Evolutionary conservation across 2,113 vertebrate species (phyloP), one percentile per base, ranked within the genome.

Genomic region (Anser brachyrhynchus): DNA sequence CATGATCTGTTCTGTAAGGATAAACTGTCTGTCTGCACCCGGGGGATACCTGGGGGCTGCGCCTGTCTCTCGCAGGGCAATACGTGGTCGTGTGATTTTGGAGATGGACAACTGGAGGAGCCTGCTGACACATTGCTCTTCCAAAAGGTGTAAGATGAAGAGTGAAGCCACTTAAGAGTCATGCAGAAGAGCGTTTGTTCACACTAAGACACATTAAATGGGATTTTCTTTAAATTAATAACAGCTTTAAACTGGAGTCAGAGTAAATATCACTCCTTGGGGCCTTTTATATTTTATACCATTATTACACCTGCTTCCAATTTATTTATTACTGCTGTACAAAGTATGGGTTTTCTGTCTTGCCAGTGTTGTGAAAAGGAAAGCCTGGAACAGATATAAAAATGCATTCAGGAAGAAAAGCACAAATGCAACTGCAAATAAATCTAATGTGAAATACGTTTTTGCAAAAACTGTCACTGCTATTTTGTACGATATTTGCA

Each of bases 61-160:
- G 49, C 13, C 51, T 25, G 51, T 23, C 39, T 21, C 19, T 0
- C 28, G 29, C 33, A 55, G 21, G 52, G 29, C 31, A 44, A 39
- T 7, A 54, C 4, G 21, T 33, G 2, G 1, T 39, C 2, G 1
- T 35, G 14, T 46, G 31, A 85, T 54, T 29, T 61, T 0, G 0
- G 31, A 0, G 0, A n/a, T 0, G 0, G 39, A 62, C 25, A 1
- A 1, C 9, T 17, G 1, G 1, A 78, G 39, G 19, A 52, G 29
- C 11, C 4, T 64, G 69, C 31, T 83, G 57, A 69, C 29, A 69
- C 29, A 4, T 11, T 28, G 5, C 0, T 1, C 25, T 52, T 79
- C 71, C 12, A 0, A 44, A 76, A 90, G 67, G 46, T 41, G 25
- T 64, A 15, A 78, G n/a, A 41, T 0, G 0, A 92, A 44, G 18